These are phyloP conservation scores for Odontomachus brunneus DNA, from an alignment of 1,140 invertebrate genomes.

Conservation along the genomic window DNA sequence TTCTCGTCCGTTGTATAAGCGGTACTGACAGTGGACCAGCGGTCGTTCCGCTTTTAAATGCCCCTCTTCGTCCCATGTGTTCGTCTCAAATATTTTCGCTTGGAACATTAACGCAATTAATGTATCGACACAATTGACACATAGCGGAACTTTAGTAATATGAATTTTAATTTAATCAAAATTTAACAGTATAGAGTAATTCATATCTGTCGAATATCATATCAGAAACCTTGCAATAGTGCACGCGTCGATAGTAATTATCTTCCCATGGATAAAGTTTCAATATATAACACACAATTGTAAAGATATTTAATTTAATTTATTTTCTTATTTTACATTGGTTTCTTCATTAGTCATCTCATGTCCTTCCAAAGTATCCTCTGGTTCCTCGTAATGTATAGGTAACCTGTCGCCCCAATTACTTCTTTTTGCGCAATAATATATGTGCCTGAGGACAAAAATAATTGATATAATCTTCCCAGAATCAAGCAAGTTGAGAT, in stretches of 20 bases:
- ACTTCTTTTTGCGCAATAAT: slow-evolving; percentile 89
- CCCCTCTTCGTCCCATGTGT: slow-evolving; percentile 45
- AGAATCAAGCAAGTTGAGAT: slow-evolving; percentile 37
- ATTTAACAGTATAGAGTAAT: too few relatives aligned
- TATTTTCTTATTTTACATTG: slow-evolving; percentile 16
- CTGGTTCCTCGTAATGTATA: slow-evolving; percentile 79
- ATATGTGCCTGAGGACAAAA: slow-evolving; percentile 86
- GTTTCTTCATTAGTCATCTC: background rate
- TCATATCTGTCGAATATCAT: too few relatives aligned
- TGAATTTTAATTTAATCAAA: too few relatives aligned
- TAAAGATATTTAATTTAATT: slow-evolving; percentile 47
- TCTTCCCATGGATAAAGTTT: too few relatives aligned
- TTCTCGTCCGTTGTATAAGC: slow-evolving; percentile 62
- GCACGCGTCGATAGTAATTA: too few relatives aligned
- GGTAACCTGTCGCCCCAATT: slow-evolving; percentile 92
- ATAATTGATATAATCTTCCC: slow-evolving; percentile 19
- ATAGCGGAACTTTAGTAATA: too few relatives aligned
- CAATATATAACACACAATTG: too few relatives aligned
- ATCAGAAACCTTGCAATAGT: too few relatives aligned
- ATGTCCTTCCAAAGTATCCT: slow-evolving; percentile 25
- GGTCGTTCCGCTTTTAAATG: slow-evolving; percentile 71
- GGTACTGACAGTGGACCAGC: slow-evolving; percentile 63
- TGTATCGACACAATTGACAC: too few relatives aligned
- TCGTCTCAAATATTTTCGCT: slow-evolving; percentile 8
- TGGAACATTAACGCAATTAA: background rate